A percentile compares a stretch with the other conserved stretches of the same genome.
Evolutionary conservation across 2,888 invertebrate genomes (phyloP).

Genomic region (Eugnorisma glareosa): DNA sequence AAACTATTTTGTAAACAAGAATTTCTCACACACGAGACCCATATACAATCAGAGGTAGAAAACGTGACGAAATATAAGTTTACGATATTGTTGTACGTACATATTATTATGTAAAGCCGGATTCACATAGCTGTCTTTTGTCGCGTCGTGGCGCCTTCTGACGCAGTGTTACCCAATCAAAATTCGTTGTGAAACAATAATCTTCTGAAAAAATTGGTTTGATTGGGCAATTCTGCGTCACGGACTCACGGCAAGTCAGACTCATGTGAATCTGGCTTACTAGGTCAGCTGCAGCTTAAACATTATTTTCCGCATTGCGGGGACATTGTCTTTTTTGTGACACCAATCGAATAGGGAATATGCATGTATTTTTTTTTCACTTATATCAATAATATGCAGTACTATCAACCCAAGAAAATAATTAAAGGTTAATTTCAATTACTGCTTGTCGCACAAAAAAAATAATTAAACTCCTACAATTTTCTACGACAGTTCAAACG

Average conservation of each 20-base stretch:
- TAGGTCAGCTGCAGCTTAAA: background rate
- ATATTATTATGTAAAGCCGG: conserved; percentile 1
- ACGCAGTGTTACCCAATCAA: conserved; percentile 3
- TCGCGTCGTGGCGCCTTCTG: background rate
- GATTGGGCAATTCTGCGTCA: background rate
- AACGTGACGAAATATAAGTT: background rate
- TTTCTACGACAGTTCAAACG: no score
- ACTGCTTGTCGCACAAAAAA: no score
- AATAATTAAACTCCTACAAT: no score
- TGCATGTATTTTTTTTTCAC: no score
- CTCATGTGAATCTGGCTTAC: background rate
- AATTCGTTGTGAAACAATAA: background rate
- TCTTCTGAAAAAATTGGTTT: background rate
- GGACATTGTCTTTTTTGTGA: background rate
- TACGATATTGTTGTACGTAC: conserved; percentile 5
- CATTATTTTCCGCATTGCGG: conserved; percentile 5
- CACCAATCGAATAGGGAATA: no score
- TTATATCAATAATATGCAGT: no score
- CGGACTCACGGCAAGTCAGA: background rate
- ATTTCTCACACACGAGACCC: no score
- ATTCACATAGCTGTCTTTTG: background rate
- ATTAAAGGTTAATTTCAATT: no score
- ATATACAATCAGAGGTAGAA: background rate
- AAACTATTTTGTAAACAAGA: conserved; percentile 1
- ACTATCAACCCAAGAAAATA: no score